Conservation (phyloP, 2,888 invertebrate species). For the Lamproptera curius region DNA sequence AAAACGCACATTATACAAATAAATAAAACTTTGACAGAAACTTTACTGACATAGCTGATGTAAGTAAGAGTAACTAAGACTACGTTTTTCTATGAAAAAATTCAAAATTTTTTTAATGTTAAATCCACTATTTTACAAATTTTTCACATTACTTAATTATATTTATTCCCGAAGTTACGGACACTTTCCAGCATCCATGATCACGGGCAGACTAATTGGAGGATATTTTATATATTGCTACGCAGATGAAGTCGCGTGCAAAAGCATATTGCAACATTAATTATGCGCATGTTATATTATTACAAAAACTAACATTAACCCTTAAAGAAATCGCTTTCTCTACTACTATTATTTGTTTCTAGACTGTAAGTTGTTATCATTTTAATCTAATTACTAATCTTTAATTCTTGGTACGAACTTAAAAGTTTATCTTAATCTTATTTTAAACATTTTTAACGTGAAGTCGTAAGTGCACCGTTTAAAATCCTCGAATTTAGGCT, state of each 20-base stretch:
- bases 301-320: not conserved
- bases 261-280: not conserved
- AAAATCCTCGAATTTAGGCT: no score
- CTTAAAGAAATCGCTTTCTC: not conserved
- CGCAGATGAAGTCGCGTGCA: not conserved
- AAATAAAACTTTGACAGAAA: not conserved
- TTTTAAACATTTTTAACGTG: no score
- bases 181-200: no score
- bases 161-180: no score
- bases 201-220: no score
- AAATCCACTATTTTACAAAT: no score
- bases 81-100: not conserved
- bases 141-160: no score
- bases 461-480: no score
- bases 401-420: not conserved
- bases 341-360: not conserved
- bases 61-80: no score
- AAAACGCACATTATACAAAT: no score
- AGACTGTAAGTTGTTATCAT: not conserved
- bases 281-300: not conserved
- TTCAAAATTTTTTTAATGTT: not conserved
- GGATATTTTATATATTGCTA: no score
- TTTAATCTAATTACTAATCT: not conserved
- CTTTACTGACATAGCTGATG: not conserved
- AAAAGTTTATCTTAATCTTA: no score